Base-by-base conservation (phyloP, 2,888 invertebrate species). In the Drosophila cracens region DNA sequence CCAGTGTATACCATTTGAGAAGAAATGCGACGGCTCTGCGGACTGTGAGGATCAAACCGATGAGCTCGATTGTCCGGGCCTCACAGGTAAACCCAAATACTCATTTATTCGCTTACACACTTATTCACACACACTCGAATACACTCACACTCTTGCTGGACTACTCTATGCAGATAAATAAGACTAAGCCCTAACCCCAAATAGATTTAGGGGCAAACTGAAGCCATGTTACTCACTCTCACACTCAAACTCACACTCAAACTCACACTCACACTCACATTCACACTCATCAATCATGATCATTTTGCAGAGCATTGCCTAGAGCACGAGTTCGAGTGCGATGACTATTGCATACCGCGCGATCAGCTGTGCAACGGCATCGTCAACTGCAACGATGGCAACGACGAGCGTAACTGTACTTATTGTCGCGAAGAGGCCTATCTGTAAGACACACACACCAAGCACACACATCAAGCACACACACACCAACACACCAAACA, bases 31-130 rank as follows among this genome's bases (percentile, higher is more conserved):
- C 92, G 94, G 94, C 53, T 85, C 88, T 52, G 78, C 85, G 10
- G 95, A 96, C 92, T 96, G 96, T 92, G 82, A 90, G 2, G 96
- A 96, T 90, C 94, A 94, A 70, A 94, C 94, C 21, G 96, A 96
- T 89, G 96, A 96, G 91, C 94, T 90, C 82, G 91, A 92, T 84
- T 93, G 93, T 90, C 90, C 91, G 48, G 83, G 83, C 65, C 89
- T 92, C 54, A 87, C 92, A 93, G 93, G 93, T 93, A 93, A 92
- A 70, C 51, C 46, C 46, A 66, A 53, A 64, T 40, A 21, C 40
- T 29, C 13, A 46, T 46, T 46, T 46, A 46, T 46, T 46, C 46
- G 25, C 21, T 25, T 16, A 46, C 16, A 25, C 16, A 10, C 40
- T 40, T 40, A 40, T n/a, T 48, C 25, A n/a, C 8, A 13, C 13